These are phyloP conservation scores for Galagoides demidoff DNA, from an alignment of 2,797 vertebrate species.

Conservation along the genomic window DNA sequence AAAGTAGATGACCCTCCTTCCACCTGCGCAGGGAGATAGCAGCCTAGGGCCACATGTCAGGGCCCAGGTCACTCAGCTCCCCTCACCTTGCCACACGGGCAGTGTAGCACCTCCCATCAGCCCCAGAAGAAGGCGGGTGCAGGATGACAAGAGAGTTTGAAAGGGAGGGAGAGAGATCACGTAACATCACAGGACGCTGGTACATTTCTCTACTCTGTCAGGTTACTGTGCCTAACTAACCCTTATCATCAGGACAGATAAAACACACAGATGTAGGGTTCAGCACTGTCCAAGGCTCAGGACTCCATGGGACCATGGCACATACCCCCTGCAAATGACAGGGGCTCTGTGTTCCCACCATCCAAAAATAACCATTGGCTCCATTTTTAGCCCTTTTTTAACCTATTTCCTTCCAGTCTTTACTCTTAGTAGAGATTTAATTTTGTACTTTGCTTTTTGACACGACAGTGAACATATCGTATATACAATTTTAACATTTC, in stretches of 20 bases:
- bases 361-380: not conserved
- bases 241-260: not conserved
- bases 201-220: not conserved
- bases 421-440: not conserved
- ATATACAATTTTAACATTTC: not conserved
- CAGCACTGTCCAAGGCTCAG: not conserved
- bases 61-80: not conserved
- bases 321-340: no score
- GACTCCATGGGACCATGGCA: not conserved
- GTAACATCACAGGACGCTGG: not conserved
- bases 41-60: rapidly evolving
- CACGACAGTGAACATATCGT: rapidly evolving
- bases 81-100: not conserved
- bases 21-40: not conserved
- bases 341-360: not conserved
- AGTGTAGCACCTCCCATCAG: no score
- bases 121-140: not conserved
- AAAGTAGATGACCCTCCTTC: not conserved
- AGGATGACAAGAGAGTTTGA: not conserved
- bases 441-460: not conserved
- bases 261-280: not conserved
- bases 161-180: not conserved
- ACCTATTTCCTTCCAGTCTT: not conserved
- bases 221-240: not conserved
- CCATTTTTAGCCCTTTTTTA: no score